Evolutionary conservation across 2,888 invertebrate species (phyloP), one percentile per base, ranked within the genome.

Genomic region (Leptinotarsa haldemani): DNA sequence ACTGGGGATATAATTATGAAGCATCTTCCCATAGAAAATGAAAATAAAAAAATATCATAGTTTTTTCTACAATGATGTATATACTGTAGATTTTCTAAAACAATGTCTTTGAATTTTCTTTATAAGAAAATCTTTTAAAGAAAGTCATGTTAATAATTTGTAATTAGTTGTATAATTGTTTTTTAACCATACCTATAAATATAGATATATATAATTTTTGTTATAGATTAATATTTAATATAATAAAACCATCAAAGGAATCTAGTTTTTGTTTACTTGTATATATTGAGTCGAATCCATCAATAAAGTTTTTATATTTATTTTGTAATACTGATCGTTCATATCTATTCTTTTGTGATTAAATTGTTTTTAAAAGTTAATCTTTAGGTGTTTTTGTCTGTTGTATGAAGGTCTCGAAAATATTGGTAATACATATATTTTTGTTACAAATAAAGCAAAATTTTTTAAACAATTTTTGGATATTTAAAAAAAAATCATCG

Each of bases 121-220:
- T 86, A 86, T 86, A 87, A 87, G 86, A 86, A 86, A 86, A 86
- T 84, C 83, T 85, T 85, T 85, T 84, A 84, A 74, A 84, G 80
- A 73, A 80, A 77, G 79, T 81, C 80, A 84, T 84, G 85, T 85
- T 86, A 83, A 83, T 83, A 82, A 82, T 83, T 85, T 86, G 85
- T 86, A 86, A 87, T 86, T 86, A 87, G 84, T 86, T 87, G 86
- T 87, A 87, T 83, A 86, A 84, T 86, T 86, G 85, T 85, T 84
- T 84, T 84, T 84, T 81, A 83, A 82, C 82, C 81, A 82, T 82
- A 77, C 72, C 80, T 83, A 80, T 84, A 82, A 80, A 83, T 78
- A 83, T 83, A 83, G 82, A 85, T 85, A 83, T 83, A 84, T 86
- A 85, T 86, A 85, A 84, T 84, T 86, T 86, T 86, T 86, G 86